Base-by-base conservation (phyloP, 2,113 vertebrate species). In the Blennius ocellaris region DNA sequence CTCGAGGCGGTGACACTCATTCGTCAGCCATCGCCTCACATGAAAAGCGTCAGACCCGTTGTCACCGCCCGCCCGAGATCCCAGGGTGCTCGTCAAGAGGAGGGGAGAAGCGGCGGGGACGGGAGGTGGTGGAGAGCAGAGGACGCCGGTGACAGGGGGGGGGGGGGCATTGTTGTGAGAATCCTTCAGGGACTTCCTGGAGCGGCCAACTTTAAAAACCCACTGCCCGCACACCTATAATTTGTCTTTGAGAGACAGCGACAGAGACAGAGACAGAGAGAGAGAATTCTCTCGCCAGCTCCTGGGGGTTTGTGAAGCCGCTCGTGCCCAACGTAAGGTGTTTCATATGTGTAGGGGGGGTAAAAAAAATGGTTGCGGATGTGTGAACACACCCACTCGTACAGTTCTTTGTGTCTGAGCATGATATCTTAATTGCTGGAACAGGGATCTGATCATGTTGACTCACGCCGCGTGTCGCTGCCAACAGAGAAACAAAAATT, bases 11-110 rank as follows among this genome's bases (percentile, higher is more conserved):
- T 79, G 81, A 77, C 81, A 80, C 68, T 82, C 84, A 73, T 85
- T 86, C 60, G 17, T 69, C 58, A 48, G 67, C 66, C 66, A 71
- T 76, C 80, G 76, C 74, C 69, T 74, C 72, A 74, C 86, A 81
- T 75, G 80, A 90, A 30, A 88, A 86, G 79, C 48, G 12, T 58
- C 10, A 11, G 52, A 50, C 15, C 54, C 72, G 21, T 62, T 78
- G 78, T 82, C 82, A 74, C 71, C 44, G 66, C 75, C 75, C 73
- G 21, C 71, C 76, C 56, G 64, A 90, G 57, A 78, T 90, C 87
- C 87, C 81, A 45, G 66, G 79, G 69, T 68, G 59, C 78, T 86
- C 85, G 78, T 83, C 82, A 82, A 73, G 68, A 59, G 64, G 60
- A 69, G 71, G 21, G 17, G 54, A 71, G 71, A 49, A 0, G 15